Base-by-base conservation (phyloP, 2,888 invertebrate species). In the Acanthosepion lycidas region DNA sequence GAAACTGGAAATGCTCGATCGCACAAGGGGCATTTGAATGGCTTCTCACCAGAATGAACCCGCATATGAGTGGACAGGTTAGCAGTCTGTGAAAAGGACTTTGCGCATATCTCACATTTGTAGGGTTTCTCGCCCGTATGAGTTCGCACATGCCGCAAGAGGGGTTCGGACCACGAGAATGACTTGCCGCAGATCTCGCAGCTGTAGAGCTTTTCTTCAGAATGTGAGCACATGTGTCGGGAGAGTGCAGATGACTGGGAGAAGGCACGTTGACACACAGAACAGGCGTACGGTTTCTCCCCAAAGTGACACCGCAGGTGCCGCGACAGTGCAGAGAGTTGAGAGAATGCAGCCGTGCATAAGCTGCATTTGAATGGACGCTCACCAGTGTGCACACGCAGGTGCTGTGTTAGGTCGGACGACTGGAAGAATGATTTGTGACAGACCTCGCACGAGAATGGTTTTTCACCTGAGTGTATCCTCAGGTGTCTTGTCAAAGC, bases 121-220 rank as follows among this genome's bases (percentile, higher is more conserved):
- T 78, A 78, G 15, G 78, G 78, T 33, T 33, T 78, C n/a, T 78
- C 78, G 12, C 78, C 78, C 0, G 78, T 78, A n/a, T 78, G 78
- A 4, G 78, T 78, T 8, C 78, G 78, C n/a, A 78, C 78, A 9
- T 78, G 78, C n/a, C 78, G 78, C 78, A 78, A 78, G 12, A 78
- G 78, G 15, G 78, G 78, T 15, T 78, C 78, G 33, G 78, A 78
- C 78, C 78, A 78, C 0, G 78, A n/a, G n/a, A 78, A 78, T 6
- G 78, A 78, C 78, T 78, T 78, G n/a, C n/a, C 78, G 33, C 78
- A 78, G 78, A 78, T n/a, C n/a, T 78, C 78, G n/a, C 78, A 78
- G 78, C 9, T n/a, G 78, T n/a, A 78, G 33, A 78, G 78, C 15
- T 78, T 78, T n/a, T 78, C 78, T 12, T 78, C 78, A 2, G 78